Percentiles rank a stretch among this genome's conserved stretches.
phyloP scores from a whole-genome alignment of 2,797 vertebrate species.

The Gallirallus australis region DNA sequence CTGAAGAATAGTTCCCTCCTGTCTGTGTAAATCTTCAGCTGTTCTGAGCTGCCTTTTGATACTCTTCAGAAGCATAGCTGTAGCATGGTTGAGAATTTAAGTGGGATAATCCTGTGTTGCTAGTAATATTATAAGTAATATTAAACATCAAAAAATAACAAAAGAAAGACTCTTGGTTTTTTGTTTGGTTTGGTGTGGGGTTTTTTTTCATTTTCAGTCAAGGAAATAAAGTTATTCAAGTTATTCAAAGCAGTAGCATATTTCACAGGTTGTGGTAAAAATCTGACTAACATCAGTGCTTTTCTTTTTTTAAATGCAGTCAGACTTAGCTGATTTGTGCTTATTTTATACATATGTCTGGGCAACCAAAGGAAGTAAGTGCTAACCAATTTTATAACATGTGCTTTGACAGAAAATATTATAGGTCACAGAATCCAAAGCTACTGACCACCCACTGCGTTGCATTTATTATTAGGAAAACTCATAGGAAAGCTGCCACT shows the following conservation, averaged over 20 bases:
- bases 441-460: conserved; percentile 15
- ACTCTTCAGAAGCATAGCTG: background rate
- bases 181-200: background rate
- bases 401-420: conserved; percentile 62
- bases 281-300: background rate
- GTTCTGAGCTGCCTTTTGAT: conserved; percentile 39
- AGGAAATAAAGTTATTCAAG: conserved; percentile 5
- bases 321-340: conserved; percentile 17
- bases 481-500: conserved; percentile 20
- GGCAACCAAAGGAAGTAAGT: conserved; percentile 25
- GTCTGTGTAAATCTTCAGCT: conserved; percentile 27
- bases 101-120: conserved; percentile 37
- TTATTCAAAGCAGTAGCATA: conserved; percentile 10
- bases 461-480: background rate
- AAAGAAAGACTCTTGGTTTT: background rate
- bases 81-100: conserved; percentile 32
- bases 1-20: background rate
- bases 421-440: background rate
- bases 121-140: conserved; percentile 32
- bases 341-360: conserved; percentile 19
- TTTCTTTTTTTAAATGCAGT: background rate
- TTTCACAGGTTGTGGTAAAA: background rate
- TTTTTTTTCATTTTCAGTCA: background rate
- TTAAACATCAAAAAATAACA: conserved; percentile 50
- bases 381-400: conserved; percentile 21